Base-by-base conservation (phyloP, 2,888 invertebrate genomes). In the Sabatieria punctata region DNA sequence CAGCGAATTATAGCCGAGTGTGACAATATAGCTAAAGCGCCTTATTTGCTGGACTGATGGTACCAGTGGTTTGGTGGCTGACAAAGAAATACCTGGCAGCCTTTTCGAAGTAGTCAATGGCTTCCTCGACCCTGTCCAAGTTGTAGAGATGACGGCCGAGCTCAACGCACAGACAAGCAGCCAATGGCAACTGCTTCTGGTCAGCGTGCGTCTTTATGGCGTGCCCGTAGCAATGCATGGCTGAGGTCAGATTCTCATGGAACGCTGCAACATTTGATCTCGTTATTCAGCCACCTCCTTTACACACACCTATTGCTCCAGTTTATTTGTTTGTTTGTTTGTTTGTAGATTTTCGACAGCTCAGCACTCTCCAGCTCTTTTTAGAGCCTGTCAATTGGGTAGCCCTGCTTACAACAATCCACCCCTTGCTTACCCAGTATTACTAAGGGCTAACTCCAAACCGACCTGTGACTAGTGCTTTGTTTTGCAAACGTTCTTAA, bases 181-280 rank as follows among this genome's bases (percentile, higher is more conserved):
- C 49, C 41, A 45, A 25, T 21, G 4, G 19, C 22, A 22, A 23
- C 6, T 39, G 36, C 15, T 42, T 49, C 19, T 23, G 38, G n/a
- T 49, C 49, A 19, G 26, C n/a, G 33, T 41, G 46, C 38, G 39
- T n/a, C 11, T 30, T 22, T 4, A 49, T 47, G 13, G 49, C 49
- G 37, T 49, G 49, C 2, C 39, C 38, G 36, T 49, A 49, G 41
- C 49, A 49, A 21, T 49, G 49, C 8, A 47, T 44, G 2, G 49
- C 42, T 2, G 39, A 19, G 15, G 44, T 30, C 38, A 48, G 45
- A 19, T 48, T 41, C 21, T 45, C 21, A 30, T 26, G 23, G 22
- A 41, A 41, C 22, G 21, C 44, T 30, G 30, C 30, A 30, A 30
- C n/a, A n/a, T n/a, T n/a, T n/a, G n/a, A n/a, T n/a, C n/a, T n/a